Base-by-base conservation (phyloP, 1,140 invertebrate genomes). In the Hyles vespertilio region DNA sequence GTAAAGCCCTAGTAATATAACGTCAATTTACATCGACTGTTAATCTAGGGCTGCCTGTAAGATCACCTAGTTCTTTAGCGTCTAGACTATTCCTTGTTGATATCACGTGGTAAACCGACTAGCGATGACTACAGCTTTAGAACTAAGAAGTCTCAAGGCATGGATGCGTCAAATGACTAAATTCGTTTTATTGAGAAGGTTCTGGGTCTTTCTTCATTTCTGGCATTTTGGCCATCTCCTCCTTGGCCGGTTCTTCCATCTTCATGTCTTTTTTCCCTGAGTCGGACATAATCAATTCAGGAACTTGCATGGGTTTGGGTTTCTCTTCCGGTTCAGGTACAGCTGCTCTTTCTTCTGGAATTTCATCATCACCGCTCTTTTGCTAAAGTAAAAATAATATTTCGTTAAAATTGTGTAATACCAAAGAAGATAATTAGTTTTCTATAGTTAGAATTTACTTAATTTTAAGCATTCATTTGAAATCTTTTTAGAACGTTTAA, bases 221-320 rank as follows among this genome's bases (percentile, higher is more conserved):
- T 22, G 52, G 51, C 36, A 56, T 57, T 44, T 72, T 61, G 3
- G 58, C 48, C 8, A 59, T 58, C 7, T 65, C 58, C 5, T 56
- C 50, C 49, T 56, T 64, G 22, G 55, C 63, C 11, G 48, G 52
- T 48, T 64, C 57, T 51, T 68, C 65, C 10, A 91, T 63, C 32
- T 70, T 72, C 40, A 69, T 59, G 3, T 70, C 70, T 57, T 75
- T 82, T 54, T 64, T 73, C 46, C 52, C 66, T 9, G 58, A 69
- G 45, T 66, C 64, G 0, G 64, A 86, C 45, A 91, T 60, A 32
- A 91, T 89, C 0, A 89, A 60, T 70, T 91, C 87, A 1, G 88
- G 84, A 7, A 91, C 78, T 12, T 79, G 67, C 57, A 79, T 67
- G 4, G 77, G 71, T 45, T 77, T 77, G 44, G 52, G n/a, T 55